Evolutionary conservation across 2,113 vertebrate species (phyloP), one percentile per base, ranked within the genome.

Genomic region (Sinocyclocheilus anshuiensis): DNA sequence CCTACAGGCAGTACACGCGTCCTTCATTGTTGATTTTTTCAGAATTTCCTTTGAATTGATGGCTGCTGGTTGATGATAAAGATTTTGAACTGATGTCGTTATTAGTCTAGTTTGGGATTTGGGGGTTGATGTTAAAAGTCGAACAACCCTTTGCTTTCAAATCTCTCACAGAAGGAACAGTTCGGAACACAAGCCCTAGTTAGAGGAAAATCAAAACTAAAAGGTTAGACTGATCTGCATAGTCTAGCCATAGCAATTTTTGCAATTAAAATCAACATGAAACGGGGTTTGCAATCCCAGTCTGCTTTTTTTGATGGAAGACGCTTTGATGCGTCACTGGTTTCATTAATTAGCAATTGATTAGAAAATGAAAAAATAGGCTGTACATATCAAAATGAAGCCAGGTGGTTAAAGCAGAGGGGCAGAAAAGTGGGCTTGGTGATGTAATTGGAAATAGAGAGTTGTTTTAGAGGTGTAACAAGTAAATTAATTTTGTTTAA

Each of bases 41-140:
- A 7, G 72, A 81, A 80, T 75, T 84, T 45, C 55, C 74, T 36
- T 57, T 26, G 48, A 67, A 85, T 88, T 63, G 59, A 24, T 4
- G 20, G 59, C 72, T 81, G 84, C 53, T 22, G 67, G 78, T 48
- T 67, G n/a, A 22, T 50, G n/a, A 15, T 63, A 53, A 24, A 33
- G 57, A 13, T 22, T 53, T 74, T 45, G 78, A 63, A 80, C 45
- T 80, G 59, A 80, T 24, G 57, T 15, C 12, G 42, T 63, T 63
- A 26, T 80, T 80, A 80, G 78, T 39, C 57, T 22, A 6, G 57
- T 39, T 63, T 61, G 57, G 78, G 33, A n/a, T 74, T 79, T 57
- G 20, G 24, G 39, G 18, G 55, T 29, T 61, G 26, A 42, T 8
- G 22, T 1, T 42, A 24, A 61, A 42, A 57, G 77, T 78, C 26